Percentiles rank a stretch among this genome's conserved stretches.
Evolutionary conservation across 1,140 invertebrate species (phyloP).

Genomic region (Ceratosolen solmsi): DNA sequence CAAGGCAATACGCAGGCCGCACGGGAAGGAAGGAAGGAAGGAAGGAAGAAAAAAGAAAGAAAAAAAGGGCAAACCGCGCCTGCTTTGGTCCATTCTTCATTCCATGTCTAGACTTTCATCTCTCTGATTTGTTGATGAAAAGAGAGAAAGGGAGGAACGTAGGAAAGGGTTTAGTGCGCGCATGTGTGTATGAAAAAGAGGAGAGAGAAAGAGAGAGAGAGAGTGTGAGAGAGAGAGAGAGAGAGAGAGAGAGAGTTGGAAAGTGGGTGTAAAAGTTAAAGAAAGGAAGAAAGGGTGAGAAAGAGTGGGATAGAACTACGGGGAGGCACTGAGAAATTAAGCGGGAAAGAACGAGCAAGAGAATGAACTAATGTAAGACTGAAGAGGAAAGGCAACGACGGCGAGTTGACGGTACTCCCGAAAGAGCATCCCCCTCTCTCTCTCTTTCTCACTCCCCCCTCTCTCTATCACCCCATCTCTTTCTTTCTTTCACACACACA

Average conservation of each 20-base stretch:
- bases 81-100: constrained; percentile 30
- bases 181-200: too few species aligned
- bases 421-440: constrained; percentile 35
- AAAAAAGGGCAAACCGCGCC: not conserved
- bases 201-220: too few species aligned
- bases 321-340: not conserved
- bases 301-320: not conserved
- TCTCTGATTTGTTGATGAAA: not conserved
- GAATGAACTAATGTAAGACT: not conserved
- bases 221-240: too few species aligned
- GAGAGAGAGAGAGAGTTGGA: not conserved
- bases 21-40: constrained; percentile 41
- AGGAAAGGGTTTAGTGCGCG: too few species aligned
- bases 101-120: constrained; percentile 1
- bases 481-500: not conserved
- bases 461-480: not conserved
- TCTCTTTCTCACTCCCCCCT: not conserved
- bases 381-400: not conserved
- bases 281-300: not conserved
- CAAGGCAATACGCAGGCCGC: not conserved
- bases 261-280: not conserved
- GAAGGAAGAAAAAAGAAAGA: constrained; percentile 12
- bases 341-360: not conserved
- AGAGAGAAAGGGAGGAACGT: too few species aligned
- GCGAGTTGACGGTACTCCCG: constrained; percentile 36